phyloP scores from a whole-genome alignment of 2,888 invertebrate genomes.

The Lypha dubia region DNA sequence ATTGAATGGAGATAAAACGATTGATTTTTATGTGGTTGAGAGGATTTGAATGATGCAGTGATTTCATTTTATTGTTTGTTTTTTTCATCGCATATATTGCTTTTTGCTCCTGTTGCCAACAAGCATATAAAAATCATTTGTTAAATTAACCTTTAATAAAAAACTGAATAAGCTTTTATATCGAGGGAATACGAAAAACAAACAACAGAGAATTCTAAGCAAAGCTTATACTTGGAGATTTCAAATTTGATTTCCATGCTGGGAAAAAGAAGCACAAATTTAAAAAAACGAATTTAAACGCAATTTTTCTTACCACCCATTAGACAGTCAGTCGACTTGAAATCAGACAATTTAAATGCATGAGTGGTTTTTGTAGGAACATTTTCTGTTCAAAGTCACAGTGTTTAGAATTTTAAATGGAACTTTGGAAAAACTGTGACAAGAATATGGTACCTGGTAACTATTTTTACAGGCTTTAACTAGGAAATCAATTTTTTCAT shows the following conservation, averaged over 20 bases:
- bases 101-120: slow-evolving; percentile 5
- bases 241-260: too few relatives aligned
- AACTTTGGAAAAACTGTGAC: too few relatives aligned
- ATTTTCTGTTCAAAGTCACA: too few relatives aligned
- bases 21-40: slow-evolving; percentile 60
- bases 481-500: not conserved
- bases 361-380: too few relatives aligned
- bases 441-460: too few relatives aligned
- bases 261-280: too few relatives aligned
- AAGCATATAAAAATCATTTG: slow-evolving; percentile 23
- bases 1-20: slow-evolving; percentile 45
- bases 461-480: not conserved
- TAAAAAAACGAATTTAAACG: too few relatives aligned
- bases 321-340: too few relatives aligned
- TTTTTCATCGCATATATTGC: not conserved
- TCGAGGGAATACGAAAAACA: slow-evolving; percentile 9
- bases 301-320: too few relatives aligned
- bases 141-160: slow-evolving; percentile 36
- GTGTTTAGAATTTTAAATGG: too few relatives aligned
- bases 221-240: too few relatives aligned
- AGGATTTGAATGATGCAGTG: slow-evolving; percentile 45
- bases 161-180: not conserved
- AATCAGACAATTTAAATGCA: too few relatives aligned
- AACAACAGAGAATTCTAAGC: not conserved
- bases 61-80: slow-evolving; percentile 34